Evolutionary conservation across 1,140 invertebrate genomes (phyloP).

Genomic region (Drosophila truncata): DNA sequence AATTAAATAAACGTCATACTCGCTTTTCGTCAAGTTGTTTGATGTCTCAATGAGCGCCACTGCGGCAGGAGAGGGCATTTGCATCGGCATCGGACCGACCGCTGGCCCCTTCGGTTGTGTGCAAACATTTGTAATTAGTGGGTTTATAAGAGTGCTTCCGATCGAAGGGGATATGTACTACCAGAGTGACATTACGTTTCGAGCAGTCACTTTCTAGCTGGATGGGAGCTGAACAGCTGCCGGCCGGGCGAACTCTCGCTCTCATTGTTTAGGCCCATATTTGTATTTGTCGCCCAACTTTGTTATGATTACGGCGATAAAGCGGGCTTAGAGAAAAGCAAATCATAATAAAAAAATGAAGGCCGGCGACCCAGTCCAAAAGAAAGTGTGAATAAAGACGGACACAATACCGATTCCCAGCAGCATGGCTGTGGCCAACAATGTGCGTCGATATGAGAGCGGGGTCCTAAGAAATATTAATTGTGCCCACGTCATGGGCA

Average conservation of each 20-base stretch:
- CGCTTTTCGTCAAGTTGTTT: conserved; percentile 71
- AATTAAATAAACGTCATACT: conserved; percentile 85
- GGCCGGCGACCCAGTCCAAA: conserved; percentile 30
- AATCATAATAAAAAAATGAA: conserved; percentile 67
- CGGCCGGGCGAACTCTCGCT: conserved; percentile 55
- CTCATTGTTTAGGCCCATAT: conserved; percentile 51
- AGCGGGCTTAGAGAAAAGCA: conserved; percentile 66
- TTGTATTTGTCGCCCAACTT: conserved; percentile 68
- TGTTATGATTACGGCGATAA: conserved; percentile 80
- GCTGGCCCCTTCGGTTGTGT: conserved; percentile 41
- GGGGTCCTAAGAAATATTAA: conserved; percentile 60
- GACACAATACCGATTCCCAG: conserved; percentile 62
- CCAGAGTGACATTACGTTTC: conserved; percentile 32
- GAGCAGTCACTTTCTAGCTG: conserved; percentile 52
- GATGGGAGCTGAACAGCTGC: conserved; percentile 67
- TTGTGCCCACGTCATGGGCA: conserved; percentile 76
- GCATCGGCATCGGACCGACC: conserved; percentile 12
- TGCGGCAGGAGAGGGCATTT: conserved; percentile 20
- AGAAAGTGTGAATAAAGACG: conserved; percentile 80
- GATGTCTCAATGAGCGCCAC: conserved; percentile 69
- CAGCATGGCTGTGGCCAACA: conserved; percentile 46
- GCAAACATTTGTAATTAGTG: conserved; percentile 74
- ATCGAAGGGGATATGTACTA: conserved; percentile 7
- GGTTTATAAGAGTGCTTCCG: conserved; percentile 37
- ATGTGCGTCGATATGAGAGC: conserved; percentile 25